These are phyloP conservation scores for Epinephelus lanceolatus DNA, from an alignment of 2,113 vertebrate genomes.

Conservation along the genomic window DNA sequence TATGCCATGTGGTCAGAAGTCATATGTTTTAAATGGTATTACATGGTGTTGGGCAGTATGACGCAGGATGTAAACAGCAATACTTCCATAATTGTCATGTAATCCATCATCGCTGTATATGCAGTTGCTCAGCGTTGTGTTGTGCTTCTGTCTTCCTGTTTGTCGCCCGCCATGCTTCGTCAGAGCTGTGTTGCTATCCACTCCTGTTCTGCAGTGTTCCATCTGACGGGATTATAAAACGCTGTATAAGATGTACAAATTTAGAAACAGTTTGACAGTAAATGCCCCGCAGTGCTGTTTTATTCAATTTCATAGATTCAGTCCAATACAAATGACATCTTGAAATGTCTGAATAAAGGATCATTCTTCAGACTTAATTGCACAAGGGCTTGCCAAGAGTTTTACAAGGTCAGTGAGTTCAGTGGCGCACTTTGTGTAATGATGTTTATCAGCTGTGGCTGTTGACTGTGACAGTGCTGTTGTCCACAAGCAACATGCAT, in stretches of 20 bases:
- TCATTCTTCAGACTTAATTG: background rate
- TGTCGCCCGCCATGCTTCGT: background rate
- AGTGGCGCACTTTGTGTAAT: background rate
- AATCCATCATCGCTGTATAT: background rate
- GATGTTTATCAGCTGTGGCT: constrained; percentile 31
- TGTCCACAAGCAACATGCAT: constrained; percentile 3
- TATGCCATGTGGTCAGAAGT: background rate
- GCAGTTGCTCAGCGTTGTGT: background rate
- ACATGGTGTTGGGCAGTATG: background rate
- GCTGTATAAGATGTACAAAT: background rate
- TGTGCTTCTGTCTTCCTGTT: background rate
- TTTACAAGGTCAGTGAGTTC: background rate
- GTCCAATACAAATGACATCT: background rate
- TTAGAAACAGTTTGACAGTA: background rate
- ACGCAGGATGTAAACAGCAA: background rate
- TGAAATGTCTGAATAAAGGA: background rate
- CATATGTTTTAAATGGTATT: background rate
- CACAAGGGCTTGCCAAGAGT: background rate
- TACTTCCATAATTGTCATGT: background rate
- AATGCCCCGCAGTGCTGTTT: background rate
- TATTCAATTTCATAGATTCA: background rate
- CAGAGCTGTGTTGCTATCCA: constrained; percentile 1
- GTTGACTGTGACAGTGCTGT: constrained; percentile 13
- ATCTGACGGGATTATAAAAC: background rate
- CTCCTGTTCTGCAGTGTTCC: background rate